phyloP scores from a whole-genome alignment of 2,888 invertebrate species.

The Xestia xanthographa region DNA sequence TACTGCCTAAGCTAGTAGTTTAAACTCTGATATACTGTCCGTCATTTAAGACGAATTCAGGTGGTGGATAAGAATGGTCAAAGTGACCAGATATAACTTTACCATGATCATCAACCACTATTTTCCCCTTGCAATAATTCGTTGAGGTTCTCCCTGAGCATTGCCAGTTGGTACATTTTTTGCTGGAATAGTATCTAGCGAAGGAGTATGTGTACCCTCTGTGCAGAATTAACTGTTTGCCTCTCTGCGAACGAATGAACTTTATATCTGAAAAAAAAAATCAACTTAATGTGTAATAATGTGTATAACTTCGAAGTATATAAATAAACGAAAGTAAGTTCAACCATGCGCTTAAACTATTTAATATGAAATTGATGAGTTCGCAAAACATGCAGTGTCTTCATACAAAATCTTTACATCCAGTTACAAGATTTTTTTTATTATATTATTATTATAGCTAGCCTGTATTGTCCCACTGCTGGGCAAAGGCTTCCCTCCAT shows the following conservation, averaged over 20 bases:
- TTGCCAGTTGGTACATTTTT: constrained; percentile 9
- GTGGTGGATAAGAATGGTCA: constrained; percentile 4
- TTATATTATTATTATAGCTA: no score
- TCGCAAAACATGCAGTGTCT: no score
- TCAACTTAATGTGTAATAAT: no score
- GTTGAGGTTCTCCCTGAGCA: constrained; percentile 3
- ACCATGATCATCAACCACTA: not conserved
- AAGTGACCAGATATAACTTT: constrained; percentile 1
- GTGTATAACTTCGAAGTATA: no score
- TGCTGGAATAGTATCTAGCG: not conserved
- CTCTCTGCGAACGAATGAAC: constrained; percentile 21
- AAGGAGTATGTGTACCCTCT: constrained; percentile 26
- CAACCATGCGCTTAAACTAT: no score
- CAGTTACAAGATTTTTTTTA: no score
- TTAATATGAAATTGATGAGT: no score
- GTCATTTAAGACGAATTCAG: not conserved
- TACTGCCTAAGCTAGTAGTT: not conserved
- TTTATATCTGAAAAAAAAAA: constrained; percentile 14
- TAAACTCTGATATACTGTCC: not conserved
- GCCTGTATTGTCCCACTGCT: no score
- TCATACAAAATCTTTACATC: no score
- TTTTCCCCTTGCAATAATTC: constrained; percentile 2
- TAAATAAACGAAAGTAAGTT: no score
- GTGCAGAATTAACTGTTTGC: constrained; percentile 24
- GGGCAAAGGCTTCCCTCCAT: no score